Evolutionary conservation across 2,888 invertebrate genomes (phyloP).

Genomic region (Cephus nigrinus): DNA sequence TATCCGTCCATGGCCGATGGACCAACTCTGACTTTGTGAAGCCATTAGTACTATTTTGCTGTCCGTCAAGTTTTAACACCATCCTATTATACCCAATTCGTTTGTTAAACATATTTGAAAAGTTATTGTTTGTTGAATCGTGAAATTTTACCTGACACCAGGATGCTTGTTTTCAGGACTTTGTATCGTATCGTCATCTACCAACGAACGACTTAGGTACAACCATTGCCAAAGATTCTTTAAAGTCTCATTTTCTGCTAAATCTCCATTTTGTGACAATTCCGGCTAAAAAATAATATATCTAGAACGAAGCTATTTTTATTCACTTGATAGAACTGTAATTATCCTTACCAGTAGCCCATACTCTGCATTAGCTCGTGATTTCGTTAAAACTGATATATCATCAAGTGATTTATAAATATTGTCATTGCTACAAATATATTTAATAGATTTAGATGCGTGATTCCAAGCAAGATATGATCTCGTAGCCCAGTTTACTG

Average conservation of each 20-base stretch:
- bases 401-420: constrained; percentile 73
- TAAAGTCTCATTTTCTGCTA: constrained; percentile 80
- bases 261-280: constrained; percentile 82
- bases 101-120: background rate
- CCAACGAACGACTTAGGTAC: constrained; percentile 76
- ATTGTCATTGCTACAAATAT: constrained; percentile 68
- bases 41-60: constrained; percentile 59
- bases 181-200: constrained; percentile 75
- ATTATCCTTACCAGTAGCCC: constrained; percentile 78
- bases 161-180: constrained; percentile 74
- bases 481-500: constrained; percentile 83
- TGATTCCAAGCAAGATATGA: constrained; percentile 81
- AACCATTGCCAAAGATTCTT: constrained; percentile 89
- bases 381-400: constrained; percentile 79
- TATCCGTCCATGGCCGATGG: constrained; percentile 74
- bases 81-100: constrained; percentile 51
- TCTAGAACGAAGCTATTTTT: background rate
- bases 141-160: constrained; percentile 66
- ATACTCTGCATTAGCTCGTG: constrained; percentile 79
- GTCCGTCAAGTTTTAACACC: constrained; percentile 70
- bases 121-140: background rate
- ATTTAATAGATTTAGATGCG: constrained; percentile 75
- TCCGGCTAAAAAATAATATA: constrained; percentile 70
- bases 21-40: constrained; percentile 73
- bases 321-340: constrained; percentile 9